phyloP scores from a whole-genome alignment of 2,797 vertebrate genomes.

The Gallinago solitaria region DNA sequence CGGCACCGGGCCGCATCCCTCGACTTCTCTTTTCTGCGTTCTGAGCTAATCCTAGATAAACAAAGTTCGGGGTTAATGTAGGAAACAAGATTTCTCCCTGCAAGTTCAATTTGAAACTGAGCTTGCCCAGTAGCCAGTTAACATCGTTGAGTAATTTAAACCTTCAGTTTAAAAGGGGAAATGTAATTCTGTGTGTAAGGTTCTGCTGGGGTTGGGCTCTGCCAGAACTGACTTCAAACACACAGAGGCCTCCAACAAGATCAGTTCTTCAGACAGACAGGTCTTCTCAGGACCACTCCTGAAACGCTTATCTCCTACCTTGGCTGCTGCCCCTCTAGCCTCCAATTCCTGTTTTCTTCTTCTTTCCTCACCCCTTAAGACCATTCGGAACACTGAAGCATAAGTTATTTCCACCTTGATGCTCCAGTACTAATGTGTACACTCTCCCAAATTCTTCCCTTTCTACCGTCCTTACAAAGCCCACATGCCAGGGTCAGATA shows the following conservation, averaged over 20 bases:
- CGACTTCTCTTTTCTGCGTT: constrained; percentile 96
- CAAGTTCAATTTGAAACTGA: not conserved
- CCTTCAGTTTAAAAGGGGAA: not conserved
- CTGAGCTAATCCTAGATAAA: constrained; percentile 89
- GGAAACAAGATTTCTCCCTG: accelerated
- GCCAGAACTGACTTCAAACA: not conserved
- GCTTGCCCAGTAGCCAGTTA: not conserved
- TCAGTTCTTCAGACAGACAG: not conserved
- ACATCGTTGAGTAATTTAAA: not conserved
- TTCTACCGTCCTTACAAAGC: not conserved
- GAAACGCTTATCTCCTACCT: not conserved
- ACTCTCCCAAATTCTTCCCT: not conserved
- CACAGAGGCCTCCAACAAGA: not conserved
- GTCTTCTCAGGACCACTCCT: not conserved
- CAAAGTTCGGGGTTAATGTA: not conserved
- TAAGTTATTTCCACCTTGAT: not conserved
- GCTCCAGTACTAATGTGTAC: not conserved
- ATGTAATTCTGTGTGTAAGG: not conserved
- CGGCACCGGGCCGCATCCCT: constrained; percentile 93
- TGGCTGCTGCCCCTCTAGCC: not conserved
- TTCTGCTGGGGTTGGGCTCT: not conserved
- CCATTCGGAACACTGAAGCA: not conserved
- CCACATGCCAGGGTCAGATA: not conserved
- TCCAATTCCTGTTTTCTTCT: not conserved
- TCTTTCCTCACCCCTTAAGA: not conserved